Evolutionary conservation across 2,888 invertebrate genomes (phyloP).

Genomic region (Chirona hameri): DNA sequence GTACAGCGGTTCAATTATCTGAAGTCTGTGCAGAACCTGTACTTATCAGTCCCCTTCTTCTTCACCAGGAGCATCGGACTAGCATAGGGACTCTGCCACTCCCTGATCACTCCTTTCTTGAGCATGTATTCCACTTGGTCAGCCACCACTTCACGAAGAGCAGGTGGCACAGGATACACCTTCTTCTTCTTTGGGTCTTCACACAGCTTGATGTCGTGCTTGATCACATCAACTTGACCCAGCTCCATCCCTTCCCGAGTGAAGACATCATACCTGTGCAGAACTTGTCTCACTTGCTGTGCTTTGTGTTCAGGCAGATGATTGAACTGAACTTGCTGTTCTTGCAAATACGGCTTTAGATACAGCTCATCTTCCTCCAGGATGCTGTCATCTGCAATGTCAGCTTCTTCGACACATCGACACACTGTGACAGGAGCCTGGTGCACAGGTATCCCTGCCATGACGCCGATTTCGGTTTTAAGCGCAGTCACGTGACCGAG

Average conservation of each 20-base stretch:
- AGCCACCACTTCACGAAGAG: conserved; percentile 4
- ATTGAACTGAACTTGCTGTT: not conserved
- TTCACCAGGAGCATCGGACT: not conserved
- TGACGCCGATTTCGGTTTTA: no score
- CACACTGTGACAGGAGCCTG: not conserved
- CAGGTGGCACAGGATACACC: conserved; percentile 4
- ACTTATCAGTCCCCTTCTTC: not conserved
- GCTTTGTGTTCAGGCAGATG: not conserved
- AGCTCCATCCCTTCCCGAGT: not conserved
- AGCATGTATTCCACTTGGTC: conserved; percentile 22
- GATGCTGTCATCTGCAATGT: not conserved
- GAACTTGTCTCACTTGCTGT: not conserved
- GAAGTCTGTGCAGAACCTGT: conserved; percentile 3
- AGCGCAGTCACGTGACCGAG: no score
- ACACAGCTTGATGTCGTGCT: conserved; percentile 3
- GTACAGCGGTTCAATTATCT: not conserved
- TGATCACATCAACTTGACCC: not conserved
- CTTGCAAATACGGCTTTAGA: not conserved
- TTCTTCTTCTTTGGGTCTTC: not conserved
- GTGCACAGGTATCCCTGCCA: not conserved
- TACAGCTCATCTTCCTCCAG: not conserved
- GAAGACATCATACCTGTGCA: not conserved
- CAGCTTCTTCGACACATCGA: not conserved
- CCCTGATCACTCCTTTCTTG: not conserved
- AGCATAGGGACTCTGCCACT: not conserved